phyloP scores from a whole-genome alignment of 2,113 vertebrate genomes.

The Procapra przewalskii region DNA sequence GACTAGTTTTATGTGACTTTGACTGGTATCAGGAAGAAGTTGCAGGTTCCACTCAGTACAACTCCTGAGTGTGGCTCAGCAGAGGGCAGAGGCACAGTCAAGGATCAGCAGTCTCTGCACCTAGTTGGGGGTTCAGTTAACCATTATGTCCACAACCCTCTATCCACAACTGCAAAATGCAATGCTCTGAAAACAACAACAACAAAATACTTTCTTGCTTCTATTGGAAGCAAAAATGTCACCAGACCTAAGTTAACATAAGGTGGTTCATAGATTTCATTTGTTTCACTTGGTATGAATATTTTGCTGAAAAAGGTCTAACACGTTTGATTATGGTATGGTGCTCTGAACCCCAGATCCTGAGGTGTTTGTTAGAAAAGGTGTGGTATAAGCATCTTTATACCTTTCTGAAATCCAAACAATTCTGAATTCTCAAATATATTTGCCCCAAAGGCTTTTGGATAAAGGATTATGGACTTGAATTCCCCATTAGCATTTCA shows the following conservation, averaged over 20 bases:
- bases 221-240: not conserved
- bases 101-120: not conserved
- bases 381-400: not conserved
- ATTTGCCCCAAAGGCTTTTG: not conserved
- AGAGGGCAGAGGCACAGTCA: not conserved
- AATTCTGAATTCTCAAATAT: not conserved
- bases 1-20: not conserved
- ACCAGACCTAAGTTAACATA: not conserved
- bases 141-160: not conserved
- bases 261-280: not conserved
- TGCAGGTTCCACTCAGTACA: not conserved
- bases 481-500: not conserved
- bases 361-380: not conserved
- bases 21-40: not conserved
- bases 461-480: not conserved
- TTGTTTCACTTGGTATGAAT: not conserved
- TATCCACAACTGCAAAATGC: not conserved
- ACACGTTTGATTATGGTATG: not conserved
- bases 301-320: not conserved
- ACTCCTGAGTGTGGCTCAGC: not conserved
- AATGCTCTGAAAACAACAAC: not conserved
- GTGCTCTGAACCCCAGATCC: not conserved
- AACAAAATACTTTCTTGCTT: not conserved
- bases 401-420: not conserved
- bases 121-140: not conserved